phyloP scores from a whole-genome alignment of 1,140 invertebrate genomes.

The Danaus plexippus region DNA sequence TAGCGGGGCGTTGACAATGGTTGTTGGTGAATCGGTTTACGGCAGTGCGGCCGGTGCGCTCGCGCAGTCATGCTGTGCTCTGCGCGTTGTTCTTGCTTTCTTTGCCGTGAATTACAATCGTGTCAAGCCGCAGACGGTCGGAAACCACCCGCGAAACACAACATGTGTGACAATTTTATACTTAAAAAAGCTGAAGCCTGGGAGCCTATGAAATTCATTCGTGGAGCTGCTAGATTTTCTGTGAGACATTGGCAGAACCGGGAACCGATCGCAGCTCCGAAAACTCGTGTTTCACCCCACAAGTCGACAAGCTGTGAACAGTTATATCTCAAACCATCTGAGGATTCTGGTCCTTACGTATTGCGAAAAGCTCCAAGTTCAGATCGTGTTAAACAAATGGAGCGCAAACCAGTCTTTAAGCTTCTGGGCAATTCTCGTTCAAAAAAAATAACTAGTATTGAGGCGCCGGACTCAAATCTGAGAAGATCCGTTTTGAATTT shows the following conservation, averaged over 20 bases:
- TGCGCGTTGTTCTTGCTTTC: slow-evolving; percentile 73
- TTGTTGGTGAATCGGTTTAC: slow-evolving; percentile 31
- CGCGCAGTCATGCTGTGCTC: slow-evolving; percentile 68
- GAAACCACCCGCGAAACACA: slow-evolving; percentile 54
- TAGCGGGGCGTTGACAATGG: slow-evolving; percentile 57
- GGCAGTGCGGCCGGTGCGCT: slow-evolving; percentile 55
- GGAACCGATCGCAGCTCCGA: slow-evolving; percentile 44
- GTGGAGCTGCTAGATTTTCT: slow-evolving; percentile 65
- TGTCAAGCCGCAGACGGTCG: slow-evolving; percentile 58
- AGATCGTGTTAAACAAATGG: slow-evolving; percentile 58
- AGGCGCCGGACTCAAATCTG: slow-evolving; percentile 50
- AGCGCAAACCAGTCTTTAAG: slow-evolving; percentile 63
- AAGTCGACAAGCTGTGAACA: slow-evolving; percentile 72
- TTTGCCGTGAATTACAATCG: slow-evolving; percentile 73
- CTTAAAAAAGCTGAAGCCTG: slow-evolving; percentile 73
- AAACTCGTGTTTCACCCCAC: slow-evolving; percentile 46
- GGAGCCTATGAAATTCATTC: slow-evolving; percentile 70
- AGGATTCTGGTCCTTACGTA: slow-evolving; percentile 52
- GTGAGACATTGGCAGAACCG: slow-evolving; percentile 66
- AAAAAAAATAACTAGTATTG: slow-evolving; percentile 51
- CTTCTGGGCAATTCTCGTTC: slow-evolving; percentile 58
- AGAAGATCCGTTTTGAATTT: slow-evolving; percentile 59
- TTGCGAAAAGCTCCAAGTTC: slow-evolving; percentile 64
- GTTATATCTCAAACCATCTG: slow-evolving; percentile 58
- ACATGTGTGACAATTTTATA: slow-evolving; percentile 73